Base-by-base conservation (phyloP, 1,140 invertebrate genomes). In the Thaumatotibia leucotreta region DNA sequence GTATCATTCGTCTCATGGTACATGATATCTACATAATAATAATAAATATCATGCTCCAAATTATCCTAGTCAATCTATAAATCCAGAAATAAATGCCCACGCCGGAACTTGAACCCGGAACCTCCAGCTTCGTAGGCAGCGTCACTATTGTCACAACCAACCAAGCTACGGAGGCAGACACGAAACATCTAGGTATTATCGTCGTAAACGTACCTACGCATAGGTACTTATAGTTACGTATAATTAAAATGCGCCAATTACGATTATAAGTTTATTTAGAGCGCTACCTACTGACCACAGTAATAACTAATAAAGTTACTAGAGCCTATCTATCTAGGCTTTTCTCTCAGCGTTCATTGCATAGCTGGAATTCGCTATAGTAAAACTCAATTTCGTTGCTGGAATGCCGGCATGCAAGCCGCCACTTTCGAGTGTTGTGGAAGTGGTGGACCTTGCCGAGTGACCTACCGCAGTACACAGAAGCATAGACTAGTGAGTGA, bases 371-470 rank as follows among this genome's bases (percentile, higher is more conserved):
- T 58, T 58, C 14, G 39, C 39, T 45, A 45, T 45, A 39, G 14
- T 62, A 49, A 49, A 35, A 54, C 67, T 66, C 52, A 68, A 72
- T 67, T 72, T 77, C 45, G 11, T 49, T 11, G 33, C 23, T 32
- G 68, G 70, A 73, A 77, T 74, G 65, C 52, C 52, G 58, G 35
- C 54, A 49, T 61, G 54, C 64, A 50, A 61, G 61, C 66, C 66
- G 68, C 71, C 64, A 87, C 78, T 84, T 84, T 87, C 76, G 66
- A 84, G 72, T 76, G 75, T 69, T 27, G 66, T 75, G 66, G 76
- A 73, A 76, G 77, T 87, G 82, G 66, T 75, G 66, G 76, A 73
- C 76, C 78, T 87, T 84, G 84, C 73, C 66, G 58, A 29, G 61
- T 33, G 29, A 31, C 61, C 61, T 58, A 58, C 52, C 52, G 52